Base-by-base conservation (phyloP, 2,888 invertebrate species). In the Thera obeliscata region DNA sequence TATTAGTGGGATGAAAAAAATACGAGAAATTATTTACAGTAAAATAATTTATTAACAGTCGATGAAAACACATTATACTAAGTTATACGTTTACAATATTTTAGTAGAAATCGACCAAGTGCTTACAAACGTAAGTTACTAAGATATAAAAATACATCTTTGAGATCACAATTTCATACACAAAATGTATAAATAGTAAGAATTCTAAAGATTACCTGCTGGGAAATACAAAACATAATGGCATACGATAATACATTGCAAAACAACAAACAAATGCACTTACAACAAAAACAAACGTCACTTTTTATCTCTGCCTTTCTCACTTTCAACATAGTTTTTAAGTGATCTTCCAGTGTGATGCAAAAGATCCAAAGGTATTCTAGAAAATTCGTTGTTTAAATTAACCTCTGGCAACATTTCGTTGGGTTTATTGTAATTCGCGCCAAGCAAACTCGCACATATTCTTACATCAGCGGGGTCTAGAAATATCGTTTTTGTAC, bases 321-420 rank as follows among this genome's bases (percentile, higher is more conserved):
- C 78, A 58, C 73, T 77, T 66, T 85, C 82, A 8, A 86, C 79
- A 56, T 81, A 84, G 77, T 81, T 89, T 79, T 92, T 90, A 0
- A 93, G 79, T 43, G 91, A 87, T 75, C 93, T 85, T 33, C 81
- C 77, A 2, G 90, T 75, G 64, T 88, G 88, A 75, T 85, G 81
- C 63, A 89, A 80, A 0, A 74, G 64, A 9, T 86, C 84, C 48
- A 88, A 62, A 0, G 85, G 86, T 55, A 88, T 70, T 54, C 72
- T 87, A 1, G 83, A 81, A 67, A 91, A 72, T 1, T 67, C 78
- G 9, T 85, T 78, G 58, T 77, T 82, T 33, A 90, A 80, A 75
- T 90, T 83, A 0, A 69, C 62, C 36, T 69, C 48, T 0, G 65
- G 62, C 12, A 69, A 54, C 2, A 61, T 33, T 35, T 3, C 38